Evolutionary conservation across 1,140 invertebrate genomes (phyloP).

Genomic region (Zaprionus tsacasi): DNA sequence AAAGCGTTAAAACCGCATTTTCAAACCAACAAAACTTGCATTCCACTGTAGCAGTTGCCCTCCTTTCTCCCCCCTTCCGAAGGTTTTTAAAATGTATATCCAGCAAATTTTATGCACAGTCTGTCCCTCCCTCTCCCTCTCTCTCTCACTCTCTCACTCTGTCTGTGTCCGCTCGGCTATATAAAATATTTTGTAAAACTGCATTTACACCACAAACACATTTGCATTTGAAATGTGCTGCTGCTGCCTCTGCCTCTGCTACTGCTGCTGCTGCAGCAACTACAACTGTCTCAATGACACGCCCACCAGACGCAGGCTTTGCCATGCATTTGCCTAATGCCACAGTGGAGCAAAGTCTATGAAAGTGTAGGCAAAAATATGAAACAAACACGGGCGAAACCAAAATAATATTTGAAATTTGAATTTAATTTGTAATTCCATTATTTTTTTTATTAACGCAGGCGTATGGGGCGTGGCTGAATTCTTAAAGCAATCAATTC

Average conservation of each 20-base stretch:
- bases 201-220: slow-evolving; percentile 83
- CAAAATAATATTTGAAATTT: too few species aligned
- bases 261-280: slow-evolving; percentile 50
- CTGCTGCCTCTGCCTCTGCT: slow-evolving; percentile 28
- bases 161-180: slow-evolving; percentile 53
- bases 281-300: slow-evolving; percentile 64
- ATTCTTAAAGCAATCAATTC: too few species aligned
- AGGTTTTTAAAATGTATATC: slow-evolving; percentile 80
- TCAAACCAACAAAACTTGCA: slow-evolving; percentile 61
- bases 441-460: too few species aligned
- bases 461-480: too few species aligned
- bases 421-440: too few species aligned
- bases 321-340: slow-evolving; percentile 26
- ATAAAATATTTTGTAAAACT: slow-evolving; percentile 83
- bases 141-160: background rate
- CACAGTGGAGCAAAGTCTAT: slow-evolving; percentile 28
- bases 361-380: background rate
- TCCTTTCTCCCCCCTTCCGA: slow-evolving; percentile 29
- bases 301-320: slow-evolving; percentile 33
- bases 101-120: slow-evolving; percentile 79
- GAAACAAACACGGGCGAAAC: background rate
- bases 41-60: slow-evolving; percentile 24
- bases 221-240: slow-evolving; percentile 77
- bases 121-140: background rate
- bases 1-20: slow-evolving; percentile 80